Conservation (phyloP, 2,888 invertebrate species). For the Oligia fasciuncula region DNA sequence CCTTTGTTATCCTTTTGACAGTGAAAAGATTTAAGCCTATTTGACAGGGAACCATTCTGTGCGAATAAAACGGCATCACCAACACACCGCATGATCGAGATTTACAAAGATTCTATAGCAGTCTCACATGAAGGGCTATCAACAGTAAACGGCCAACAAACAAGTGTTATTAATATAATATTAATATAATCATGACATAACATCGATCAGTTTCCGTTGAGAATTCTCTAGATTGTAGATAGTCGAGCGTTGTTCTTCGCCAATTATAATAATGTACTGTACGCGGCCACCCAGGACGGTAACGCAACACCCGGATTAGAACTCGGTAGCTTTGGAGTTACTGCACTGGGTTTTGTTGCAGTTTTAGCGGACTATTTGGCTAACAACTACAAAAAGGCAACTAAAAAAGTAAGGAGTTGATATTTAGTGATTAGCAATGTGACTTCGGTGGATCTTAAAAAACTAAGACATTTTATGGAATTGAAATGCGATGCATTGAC, state of each 20-base stretch:
- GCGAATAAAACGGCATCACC: background rate
- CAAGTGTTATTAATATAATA: slow-evolving; percentile 68
- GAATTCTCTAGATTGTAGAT: slow-evolving; percentile 76
- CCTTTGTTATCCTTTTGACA: background rate
- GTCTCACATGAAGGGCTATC: slow-evolving; percentile 43
- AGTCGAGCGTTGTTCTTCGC: slow-evolving; percentile 75
- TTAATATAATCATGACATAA: slow-evolving; percentile 69
- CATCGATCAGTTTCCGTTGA: slow-evolving; percentile 73
- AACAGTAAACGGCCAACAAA: slow-evolving; percentile 54
- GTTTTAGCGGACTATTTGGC: slow-evolving; percentile 23
- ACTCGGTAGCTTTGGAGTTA: slow-evolving; percentile 68
- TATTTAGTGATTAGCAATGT: background rate
- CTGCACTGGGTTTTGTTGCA: slow-evolving; percentile 32
- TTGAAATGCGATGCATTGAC: background rate
- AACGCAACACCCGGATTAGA: slow-evolving; percentile 84
- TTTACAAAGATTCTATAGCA: slow-evolving; percentile 39
- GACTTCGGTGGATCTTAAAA: background rate
- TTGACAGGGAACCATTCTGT: background rate
- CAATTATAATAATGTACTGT: slow-evolving; percentile 79
- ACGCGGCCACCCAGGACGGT: slow-evolving; percentile 83
- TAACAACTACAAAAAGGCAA: background rate
- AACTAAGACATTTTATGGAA: background rate
- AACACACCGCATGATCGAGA: slow-evolving; percentile 35
- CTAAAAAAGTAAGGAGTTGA: background rate
- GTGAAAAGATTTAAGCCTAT: background rate